Conservation (phyloP, 2,888 invertebrate genomes). For the Pelosia muscerda region DNA sequence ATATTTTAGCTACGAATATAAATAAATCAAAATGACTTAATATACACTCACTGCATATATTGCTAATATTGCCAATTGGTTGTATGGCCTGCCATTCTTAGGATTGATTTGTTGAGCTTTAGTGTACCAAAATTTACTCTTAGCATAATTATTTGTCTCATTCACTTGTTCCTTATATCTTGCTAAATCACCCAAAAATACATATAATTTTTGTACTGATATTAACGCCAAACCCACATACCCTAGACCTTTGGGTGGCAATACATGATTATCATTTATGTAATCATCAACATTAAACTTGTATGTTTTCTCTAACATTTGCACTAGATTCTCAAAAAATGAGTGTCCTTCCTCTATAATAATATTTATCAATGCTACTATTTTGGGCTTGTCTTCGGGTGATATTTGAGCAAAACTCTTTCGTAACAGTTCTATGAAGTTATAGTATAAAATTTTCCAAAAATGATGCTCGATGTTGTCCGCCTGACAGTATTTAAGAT, state of each 20-base stretch:
- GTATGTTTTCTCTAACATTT: constrained; percentile 91
- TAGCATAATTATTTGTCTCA: constrained; percentile 92
- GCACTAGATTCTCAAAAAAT: constrained; percentile 92
- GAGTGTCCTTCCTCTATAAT: constrained; percentile 93
- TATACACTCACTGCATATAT: constrained; percentile 90
- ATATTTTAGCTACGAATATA: neutral
- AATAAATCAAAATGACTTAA: neutral
- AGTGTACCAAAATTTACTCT: constrained; percentile 93
- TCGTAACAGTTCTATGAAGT: constrained; percentile 93
- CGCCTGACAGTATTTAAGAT: constrained; percentile 94
- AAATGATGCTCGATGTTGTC: constrained; percentile 96
- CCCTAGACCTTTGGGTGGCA: constrained; percentile 88
- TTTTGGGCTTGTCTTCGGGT: constrained; percentile 88
- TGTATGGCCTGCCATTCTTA: constrained; percentile 97
- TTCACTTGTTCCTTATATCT: constrained; percentile 95
- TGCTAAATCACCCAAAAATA: constrained; percentile 97
- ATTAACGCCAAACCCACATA: constrained; percentile 92
- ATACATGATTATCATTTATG: constrained; percentile 86
- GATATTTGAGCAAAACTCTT: constrained; percentile 88
- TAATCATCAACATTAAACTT: constrained; percentile 90
- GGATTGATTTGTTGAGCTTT: constrained; percentile 98
- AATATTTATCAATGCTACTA: constrained; percentile 88
- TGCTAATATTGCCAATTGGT: constrained; percentile 97
- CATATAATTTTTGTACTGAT: constrained; percentile 94
- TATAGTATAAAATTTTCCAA: constrained; percentile 96